Conservation (phyloP, 2,888 invertebrate species). For the Oscheius sp. region DNA sequence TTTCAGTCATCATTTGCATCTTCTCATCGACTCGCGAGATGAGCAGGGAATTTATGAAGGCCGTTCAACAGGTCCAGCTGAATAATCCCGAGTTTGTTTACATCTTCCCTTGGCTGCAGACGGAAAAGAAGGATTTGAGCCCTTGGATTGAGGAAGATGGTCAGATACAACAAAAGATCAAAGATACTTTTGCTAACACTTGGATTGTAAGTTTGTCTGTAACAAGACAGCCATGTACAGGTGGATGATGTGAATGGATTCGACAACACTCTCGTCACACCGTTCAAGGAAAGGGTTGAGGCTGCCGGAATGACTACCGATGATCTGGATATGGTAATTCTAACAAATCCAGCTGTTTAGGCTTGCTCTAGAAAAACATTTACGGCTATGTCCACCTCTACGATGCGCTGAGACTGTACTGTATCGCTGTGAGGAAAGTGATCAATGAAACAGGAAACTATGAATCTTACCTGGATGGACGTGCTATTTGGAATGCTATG, state of each 20-base stretch:
- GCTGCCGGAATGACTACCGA: constrained; percentile 63
- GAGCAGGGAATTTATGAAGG: constrained; percentile 71
- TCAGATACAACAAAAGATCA: constrained; percentile 67
- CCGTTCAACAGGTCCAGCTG: constrained; percentile 55
- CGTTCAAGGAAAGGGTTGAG: constrained; percentile 68
- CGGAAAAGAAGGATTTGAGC: constrained; percentile 64
- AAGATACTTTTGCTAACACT: constrained; percentile 69
- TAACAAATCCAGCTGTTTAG: neutral
- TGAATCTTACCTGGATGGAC: constrained; percentile 65
- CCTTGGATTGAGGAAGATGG: constrained; percentile 71
- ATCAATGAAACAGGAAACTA: constrained; percentile 58
- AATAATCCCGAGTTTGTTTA: constrained; percentile 70
- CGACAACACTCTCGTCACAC: constrained; percentile 69
- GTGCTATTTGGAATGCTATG: constrained; percentile 70
- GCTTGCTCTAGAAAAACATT: constrained; percentile 59
- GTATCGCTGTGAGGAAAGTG: constrained; percentile 63
- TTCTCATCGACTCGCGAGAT: constrained; percentile 71
- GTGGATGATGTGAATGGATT: constrained; percentile 73
- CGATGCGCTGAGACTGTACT: constrained; percentile 69
- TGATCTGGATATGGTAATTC: constrained; percentile 65
- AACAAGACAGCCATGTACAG: constrained; percentile 31
- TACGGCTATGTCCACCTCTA: constrained; percentile 73
- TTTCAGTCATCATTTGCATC: constrained; percentile 66
- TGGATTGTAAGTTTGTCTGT: constrained; percentile 58
- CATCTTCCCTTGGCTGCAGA: constrained; percentile 70